A percentile compares a stretch with the other conserved stretches of the same genome.
Conservation (phyloP, 2,797 vertebrate genomes). For the Mus caroli region DNA sequence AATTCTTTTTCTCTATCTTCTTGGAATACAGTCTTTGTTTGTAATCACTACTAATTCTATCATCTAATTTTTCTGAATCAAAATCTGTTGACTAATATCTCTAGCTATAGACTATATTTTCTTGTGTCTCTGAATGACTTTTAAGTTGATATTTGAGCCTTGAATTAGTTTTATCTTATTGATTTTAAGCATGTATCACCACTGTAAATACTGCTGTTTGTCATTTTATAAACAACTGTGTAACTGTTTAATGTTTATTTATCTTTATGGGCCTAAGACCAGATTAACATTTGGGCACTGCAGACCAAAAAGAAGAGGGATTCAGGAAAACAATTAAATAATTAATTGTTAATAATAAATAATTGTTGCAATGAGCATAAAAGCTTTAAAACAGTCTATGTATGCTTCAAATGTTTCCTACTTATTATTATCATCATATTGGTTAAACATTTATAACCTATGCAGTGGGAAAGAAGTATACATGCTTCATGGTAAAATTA, state of each 20-base stretch:
- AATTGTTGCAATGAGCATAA: not conserved
- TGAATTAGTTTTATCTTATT: not conserved
- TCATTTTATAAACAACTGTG: not conserved
- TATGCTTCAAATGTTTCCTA: not conserved
- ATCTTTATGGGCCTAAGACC: not conserved
- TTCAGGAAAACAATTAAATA: not conserved
- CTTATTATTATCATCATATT: not conserved
- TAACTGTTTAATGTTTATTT: not conserved
- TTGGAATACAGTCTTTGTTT: not conserved
- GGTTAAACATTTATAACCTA: slow-evolving; percentile 5
- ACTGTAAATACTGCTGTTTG: not conserved
- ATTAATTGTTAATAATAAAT: not conserved
- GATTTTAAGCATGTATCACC: not conserved
- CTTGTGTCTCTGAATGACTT: not conserved
- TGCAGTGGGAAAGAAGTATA: slow-evolving; percentile 4
- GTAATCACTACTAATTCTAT: not conserved
- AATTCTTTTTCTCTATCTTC: not conserved
- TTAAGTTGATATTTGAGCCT: not conserved
- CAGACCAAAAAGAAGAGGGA: not conserved
- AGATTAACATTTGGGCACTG: not conserved
- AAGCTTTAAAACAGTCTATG: not conserved
- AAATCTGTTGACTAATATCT: not conserved
- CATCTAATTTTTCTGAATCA: not conserved
- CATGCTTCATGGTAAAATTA: not conserved
- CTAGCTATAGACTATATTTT: not conserved